Evolutionary conservation across 2,113 vertebrate genomes (phyloP), one percentile per base, ranked within the genome.

Genomic region (Pan paniscus): DNA sequence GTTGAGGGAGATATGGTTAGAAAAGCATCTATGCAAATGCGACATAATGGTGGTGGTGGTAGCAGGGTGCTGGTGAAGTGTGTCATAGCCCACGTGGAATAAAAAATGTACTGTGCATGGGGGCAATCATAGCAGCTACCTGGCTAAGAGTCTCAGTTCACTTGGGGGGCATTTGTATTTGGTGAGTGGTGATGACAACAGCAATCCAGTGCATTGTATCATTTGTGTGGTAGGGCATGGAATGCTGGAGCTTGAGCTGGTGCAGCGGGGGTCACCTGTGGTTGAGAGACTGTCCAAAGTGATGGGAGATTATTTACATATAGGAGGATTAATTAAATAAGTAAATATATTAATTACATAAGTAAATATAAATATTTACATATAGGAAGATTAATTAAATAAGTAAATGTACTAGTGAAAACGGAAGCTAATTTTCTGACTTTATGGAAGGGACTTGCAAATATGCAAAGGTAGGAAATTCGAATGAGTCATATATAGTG

Each of bases 1-100:
- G 14, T 8, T 2, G 18, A 25, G 6, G 9, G 8, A 23, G 5
- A 8, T 5, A 4, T 20, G 6, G 0, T 32, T 75, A 38, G 11
- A 50, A 35, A 88, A 3, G 0, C 20, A 6, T 25, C 8, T 6
- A 30, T 48, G 32, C 0, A 64, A 14, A 1, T 76, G 2, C 3
- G 13, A 1, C 14, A 1, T 43, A 35, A 3, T 48, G 48, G 13
- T 68, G 59, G 17, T 25, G 18, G 25, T 35, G 4, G 16, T 22
- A 40, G 30, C 13, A 38, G 11, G 40, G 8, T 7, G 10, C 16
- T 87, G 0, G n/a, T 68, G 18, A 12, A 10, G 9, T 1, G 2
- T 50, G 6, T 46, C 38, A 25, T 2, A 16, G 32, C 1, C 18
- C 52, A 67, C 14, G 3, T 64, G 46, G 10, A 8, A 9, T 11